phyloP scores from a whole-genome alignment of 1,140 invertebrate species.

The Bemisia tabaci region DNA sequence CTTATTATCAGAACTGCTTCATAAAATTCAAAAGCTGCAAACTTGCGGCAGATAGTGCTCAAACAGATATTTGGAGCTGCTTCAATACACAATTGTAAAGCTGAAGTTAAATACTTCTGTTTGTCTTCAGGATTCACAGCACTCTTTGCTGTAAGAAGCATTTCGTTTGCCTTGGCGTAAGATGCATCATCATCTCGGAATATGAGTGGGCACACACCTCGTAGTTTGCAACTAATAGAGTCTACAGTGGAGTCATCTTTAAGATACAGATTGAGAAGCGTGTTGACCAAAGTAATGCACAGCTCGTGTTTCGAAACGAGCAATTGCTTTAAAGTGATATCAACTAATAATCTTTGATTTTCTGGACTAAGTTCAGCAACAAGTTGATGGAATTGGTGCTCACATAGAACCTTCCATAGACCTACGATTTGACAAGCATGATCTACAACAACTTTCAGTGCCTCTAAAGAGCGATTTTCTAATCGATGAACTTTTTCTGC shows the following conservation, averaged over 20 bases:
- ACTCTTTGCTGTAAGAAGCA: conserved; percentile 15
- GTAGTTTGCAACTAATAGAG: conserved; percentile 71
- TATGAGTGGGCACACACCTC: conserved; percentile 83
- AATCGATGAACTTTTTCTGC: conserved; percentile 38
- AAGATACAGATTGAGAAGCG: conserved; percentile 70
- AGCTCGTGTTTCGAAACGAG: conserved; percentile 72
- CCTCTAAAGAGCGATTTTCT: conserved; percentile 60
- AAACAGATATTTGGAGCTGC: conserved; percentile 68
- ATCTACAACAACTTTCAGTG: conserved; percentile 59
- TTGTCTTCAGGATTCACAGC: conserved; percentile 15
- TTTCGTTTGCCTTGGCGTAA: conserved; percentile 51
- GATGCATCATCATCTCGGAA: conserved; percentile 92
- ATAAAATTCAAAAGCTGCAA: conserved; percentile 64
- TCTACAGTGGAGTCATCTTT: conserved; percentile 90
- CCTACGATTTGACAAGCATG: conserved; percentile 79
- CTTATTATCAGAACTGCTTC: conserved; percentile 80
- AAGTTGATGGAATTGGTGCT: conserved; percentile 82
- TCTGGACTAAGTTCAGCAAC: conserved; percentile 43
- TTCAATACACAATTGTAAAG: conserved; percentile 59
- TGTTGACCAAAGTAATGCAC: conserved; percentile 54
- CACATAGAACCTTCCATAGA: conserved; percentile 84
- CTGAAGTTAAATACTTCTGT: conserved; percentile 8
- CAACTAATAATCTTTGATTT: conserved; percentile 43
- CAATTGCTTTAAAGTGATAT: conserved; percentile 61
- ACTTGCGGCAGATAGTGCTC: conserved; percentile 57